Evolutionary conservation across 2,113 vertebrate genomes (phyloP).

Genomic region (Syngnathus scovelli): DNA sequence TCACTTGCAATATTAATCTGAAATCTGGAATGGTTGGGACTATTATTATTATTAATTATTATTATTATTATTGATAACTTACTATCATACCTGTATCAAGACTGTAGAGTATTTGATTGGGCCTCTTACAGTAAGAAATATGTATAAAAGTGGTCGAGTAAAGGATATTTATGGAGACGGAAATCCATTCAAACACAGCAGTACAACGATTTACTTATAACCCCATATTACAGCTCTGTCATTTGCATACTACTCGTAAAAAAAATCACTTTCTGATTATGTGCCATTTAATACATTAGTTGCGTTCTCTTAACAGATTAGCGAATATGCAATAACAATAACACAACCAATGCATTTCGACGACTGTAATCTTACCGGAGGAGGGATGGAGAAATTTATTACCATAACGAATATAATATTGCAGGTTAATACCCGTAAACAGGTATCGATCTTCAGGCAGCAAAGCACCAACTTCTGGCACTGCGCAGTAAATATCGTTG

Average conservation of each 20-base stretch:
- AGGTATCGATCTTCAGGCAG: constrained; percentile 15
- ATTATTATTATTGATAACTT: background rate
- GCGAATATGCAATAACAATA: constrained; percentile 4
- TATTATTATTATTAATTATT: too few species aligned
- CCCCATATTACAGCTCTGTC: too few species aligned
- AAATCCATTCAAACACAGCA: too few species aligned
- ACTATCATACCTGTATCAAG: background rate
- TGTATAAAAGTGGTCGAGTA: background rate
- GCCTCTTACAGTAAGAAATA: background rate
- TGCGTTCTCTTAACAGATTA: constrained; percentile 12
- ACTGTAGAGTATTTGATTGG: too few species aligned
- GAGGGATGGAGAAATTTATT: too few species aligned
- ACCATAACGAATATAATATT: background rate
- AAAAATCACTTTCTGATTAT: background rate
- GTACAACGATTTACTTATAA: too few species aligned
- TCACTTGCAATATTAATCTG: background rate
- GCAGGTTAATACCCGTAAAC: background rate
- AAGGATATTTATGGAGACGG: background rate
- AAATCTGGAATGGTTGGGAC: constrained; percentile 8
- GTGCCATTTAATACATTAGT: background rate
- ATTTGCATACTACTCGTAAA: too few species aligned
- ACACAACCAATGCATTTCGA: background rate
- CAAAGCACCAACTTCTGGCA: constrained; percentile 10
- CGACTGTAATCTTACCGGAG: background rate
- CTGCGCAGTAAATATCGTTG: constrained; percentile 41